Conservation (phyloP, 2,797 vertebrate genomes). For the Lepilemur septentrionalis region DNA sequence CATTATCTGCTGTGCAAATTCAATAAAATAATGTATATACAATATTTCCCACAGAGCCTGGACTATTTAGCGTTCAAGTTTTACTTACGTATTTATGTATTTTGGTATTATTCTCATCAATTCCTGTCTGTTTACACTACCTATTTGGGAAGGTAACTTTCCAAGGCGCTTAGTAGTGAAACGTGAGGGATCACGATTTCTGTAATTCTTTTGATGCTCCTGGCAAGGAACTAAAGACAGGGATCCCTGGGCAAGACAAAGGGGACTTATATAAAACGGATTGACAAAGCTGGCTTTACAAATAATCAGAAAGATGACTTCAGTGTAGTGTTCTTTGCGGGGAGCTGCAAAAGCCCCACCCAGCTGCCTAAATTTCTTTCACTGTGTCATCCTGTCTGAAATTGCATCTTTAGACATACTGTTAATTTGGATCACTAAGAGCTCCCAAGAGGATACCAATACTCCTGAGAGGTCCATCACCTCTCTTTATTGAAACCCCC, state of each 20-base stretch:
- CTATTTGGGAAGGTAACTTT: not conserved
- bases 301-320: not conserved
- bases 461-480: not conserved
- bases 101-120: not conserved
- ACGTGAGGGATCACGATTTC: not conserved
- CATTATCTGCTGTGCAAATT: not conserved
- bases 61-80: not conserved
- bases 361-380: not conserved
- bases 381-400: not conserved
- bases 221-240: not conserved
- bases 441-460: not conserved
- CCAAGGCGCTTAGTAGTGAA: not conserved
- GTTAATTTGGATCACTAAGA: slow-evolving; percentile 12
- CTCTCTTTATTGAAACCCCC: not conserved
- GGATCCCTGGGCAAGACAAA: not conserved
- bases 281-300: not conserved
- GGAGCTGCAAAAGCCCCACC: not conserved
- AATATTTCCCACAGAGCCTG: not conserved
- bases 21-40: not conserved
- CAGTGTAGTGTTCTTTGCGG: not conserved
- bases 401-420: not conserved
- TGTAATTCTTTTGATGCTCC: not conserved
- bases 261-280: not conserved
- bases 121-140: not conserved
- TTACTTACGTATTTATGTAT: not conserved